Percentiles rank a stretch among this genome's conserved stretches.
These are phyloP conservation scores for Eristalis arbustorum DNA, from an alignment of 2,888 invertebrate species.

Conservation along the genomic window DNA sequence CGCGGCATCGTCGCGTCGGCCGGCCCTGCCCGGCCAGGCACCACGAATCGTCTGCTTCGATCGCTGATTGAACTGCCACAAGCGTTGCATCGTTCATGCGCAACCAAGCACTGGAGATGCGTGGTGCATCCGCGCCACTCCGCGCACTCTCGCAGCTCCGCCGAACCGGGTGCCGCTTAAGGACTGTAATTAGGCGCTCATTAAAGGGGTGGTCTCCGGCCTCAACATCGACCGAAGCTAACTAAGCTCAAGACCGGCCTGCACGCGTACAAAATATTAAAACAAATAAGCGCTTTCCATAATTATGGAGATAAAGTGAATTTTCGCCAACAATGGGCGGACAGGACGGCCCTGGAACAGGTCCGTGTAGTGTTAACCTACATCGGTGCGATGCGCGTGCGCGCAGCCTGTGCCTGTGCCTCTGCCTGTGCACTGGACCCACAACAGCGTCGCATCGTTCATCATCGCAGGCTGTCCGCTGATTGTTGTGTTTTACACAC, in stretches of 20 bases:
- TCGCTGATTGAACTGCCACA: constrained; percentile 52
- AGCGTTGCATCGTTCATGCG: constrained; percentile 28
- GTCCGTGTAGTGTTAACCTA: constrained; percentile 65
- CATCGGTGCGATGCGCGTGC: constrained; percentile 64
- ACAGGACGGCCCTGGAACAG: constrained; percentile 56
- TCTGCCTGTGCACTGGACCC: constrained; percentile 30
- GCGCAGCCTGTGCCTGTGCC: constrained; percentile 8
- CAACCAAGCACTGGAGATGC: not conserved
- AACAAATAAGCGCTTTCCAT: constrained; percentile 72
- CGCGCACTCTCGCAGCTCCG: not conserved
- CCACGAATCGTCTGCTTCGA: constrained; percentile 21
- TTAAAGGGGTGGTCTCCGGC: constrained; percentile 80
- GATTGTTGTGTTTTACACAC: constrained; percentile 70
- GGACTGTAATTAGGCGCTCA: constrained; percentile 81
- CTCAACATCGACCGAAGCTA: constrained; percentile 44
- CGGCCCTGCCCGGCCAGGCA: not conserved
- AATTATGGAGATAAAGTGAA: constrained; percentile 66
- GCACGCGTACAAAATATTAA: constrained; percentile 65
- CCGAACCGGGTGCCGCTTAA: constrained; percentile 74
- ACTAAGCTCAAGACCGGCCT: not conserved
- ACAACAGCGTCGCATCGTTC: constrained; percentile 64
- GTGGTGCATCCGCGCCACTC: not conserved
- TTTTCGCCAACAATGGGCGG: constrained; percentile 70
- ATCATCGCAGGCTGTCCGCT: constrained; percentile 66
- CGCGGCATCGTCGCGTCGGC: not conserved